A percentile compares a stretch with the other conserved stretches of the same genome.
Evolutionary conservation across 1,140 invertebrate genomes (phyloP).

Genomic region (Platorchestia sp.): DNA sequence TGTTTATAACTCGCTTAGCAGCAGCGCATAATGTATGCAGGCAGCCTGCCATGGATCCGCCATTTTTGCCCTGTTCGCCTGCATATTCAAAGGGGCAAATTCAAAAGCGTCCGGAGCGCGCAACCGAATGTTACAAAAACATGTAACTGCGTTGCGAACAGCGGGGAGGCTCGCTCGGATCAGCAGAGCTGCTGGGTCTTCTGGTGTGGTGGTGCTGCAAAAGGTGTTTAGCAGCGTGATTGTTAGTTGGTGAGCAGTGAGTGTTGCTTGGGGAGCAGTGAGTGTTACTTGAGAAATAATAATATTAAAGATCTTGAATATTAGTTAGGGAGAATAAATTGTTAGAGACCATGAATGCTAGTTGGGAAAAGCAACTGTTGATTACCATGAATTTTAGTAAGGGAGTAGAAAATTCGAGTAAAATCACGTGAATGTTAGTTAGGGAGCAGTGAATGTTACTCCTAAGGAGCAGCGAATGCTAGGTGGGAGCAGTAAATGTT

Average conservation of each 20-base stretch:
- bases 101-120: not conserved
- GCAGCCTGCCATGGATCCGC: not conserved
- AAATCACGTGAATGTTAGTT: not conserved
- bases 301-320: no score
- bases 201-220: not conserved
- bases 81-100: not conserved
- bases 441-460: not conserved
- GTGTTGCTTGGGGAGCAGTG: not conserved
- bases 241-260: not conserved
- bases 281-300: not conserved
- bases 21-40: not conserved
- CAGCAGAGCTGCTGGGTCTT: no score
- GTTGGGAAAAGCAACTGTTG: no score
- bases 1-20: not conserved
- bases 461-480: not conserved
- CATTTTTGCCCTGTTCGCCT: not conserved
- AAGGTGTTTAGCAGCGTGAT: not conserved
- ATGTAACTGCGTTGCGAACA: not conserved
- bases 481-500: no score
- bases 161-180: no score
- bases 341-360: not conserved
- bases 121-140: not conserved
- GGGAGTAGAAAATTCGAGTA: not conserved
- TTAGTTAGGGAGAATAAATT: not conserved
- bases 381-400: not conserved